A percentile compares a stretch with the other conserved stretches of the same genome.
These are phyloP conservation scores for Simalia tracyae DNA, from an alignment of 2,797 vertebrate genomes.

Conservation along the genomic window DNA sequence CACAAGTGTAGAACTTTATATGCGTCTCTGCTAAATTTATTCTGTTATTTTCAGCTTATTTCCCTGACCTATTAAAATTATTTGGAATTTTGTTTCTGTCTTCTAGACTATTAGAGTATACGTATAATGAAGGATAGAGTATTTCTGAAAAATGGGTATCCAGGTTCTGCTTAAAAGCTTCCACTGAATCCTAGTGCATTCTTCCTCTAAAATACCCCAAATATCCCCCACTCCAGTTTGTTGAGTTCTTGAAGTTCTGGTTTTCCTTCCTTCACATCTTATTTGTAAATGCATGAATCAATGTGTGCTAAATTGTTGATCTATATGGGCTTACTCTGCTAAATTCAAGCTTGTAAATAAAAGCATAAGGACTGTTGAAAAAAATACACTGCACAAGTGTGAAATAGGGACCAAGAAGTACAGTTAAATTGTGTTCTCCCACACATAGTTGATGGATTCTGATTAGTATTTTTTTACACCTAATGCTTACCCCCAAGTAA, in stretches of 20 bases:
- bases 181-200: too few relatives aligned
- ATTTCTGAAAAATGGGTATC: too few relatives aligned
- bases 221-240: neutral
- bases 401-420: neutral
- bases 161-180: too few relatives aligned
- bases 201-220: neutral
- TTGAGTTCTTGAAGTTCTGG: neutral
- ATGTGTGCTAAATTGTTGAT: neutral
- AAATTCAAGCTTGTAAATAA: neutral
- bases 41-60: neutral
- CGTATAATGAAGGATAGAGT: too few relatives aligned
- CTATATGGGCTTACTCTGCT: neutral
- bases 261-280: neutral
- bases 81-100: neutral
- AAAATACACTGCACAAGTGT: neutral
- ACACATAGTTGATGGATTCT: neutral
- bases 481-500: slow-evolving; percentile 41
- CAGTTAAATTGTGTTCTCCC: neutral
- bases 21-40: neutral
- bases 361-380: neutral
- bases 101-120: too few relatives aligned
- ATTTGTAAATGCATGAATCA: neutral
- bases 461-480: neutral
- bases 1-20: neutral
- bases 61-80: neutral